Base-by-base conservation (phyloP, 2,888 invertebrate species). In the Tanaodytes sp. region DNA sequence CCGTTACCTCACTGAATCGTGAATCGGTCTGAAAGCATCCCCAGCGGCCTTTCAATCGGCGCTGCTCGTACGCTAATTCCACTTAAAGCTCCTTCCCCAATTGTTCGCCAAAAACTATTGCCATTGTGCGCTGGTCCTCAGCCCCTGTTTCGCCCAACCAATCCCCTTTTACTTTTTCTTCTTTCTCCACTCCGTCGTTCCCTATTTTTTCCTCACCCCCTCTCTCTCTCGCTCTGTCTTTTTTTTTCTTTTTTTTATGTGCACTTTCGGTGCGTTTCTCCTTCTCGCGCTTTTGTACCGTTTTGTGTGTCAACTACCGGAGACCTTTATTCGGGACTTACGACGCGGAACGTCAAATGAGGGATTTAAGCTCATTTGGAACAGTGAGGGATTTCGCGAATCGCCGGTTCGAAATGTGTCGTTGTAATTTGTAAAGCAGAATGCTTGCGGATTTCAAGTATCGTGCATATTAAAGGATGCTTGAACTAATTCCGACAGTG, bases 1-100 rank as follows among this genome's bases (percentile, higher is more conserved):
- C 72, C 74, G 76, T 75, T 75, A 71, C 74, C 69, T 49, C 61
- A 27, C 49, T 54, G 71, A 74, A 69, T 72, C 67, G 67, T 49
- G 66, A 73, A 71, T 73, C 73, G 64, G 72, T 72, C 64, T 59
- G 62, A 61, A 62, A 72, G 58, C 57, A 52, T 55, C 51, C 52
- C 51, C 55, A 48, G 51, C 42, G 57, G 52, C 64, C 61, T 54
- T 65, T 72, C 64, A 58, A 68, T 68, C 63, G 52, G 40, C 45
- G 23, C 40, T 58, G 49, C 63, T 64, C 64, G 48, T 69, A 64
- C 64, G 64, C 59, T 69, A 69, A 59, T 69, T 54, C 62, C 57
- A 58, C 65, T 58, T 52, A 58, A 52, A 59, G 14, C 65, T 65
- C 33, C 52, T 58, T 65, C 42, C 45, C 20, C 58, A 15, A 58